Conservation (phyloP, 2,113 vertebrate genomes). For the Alces alces region DNA sequence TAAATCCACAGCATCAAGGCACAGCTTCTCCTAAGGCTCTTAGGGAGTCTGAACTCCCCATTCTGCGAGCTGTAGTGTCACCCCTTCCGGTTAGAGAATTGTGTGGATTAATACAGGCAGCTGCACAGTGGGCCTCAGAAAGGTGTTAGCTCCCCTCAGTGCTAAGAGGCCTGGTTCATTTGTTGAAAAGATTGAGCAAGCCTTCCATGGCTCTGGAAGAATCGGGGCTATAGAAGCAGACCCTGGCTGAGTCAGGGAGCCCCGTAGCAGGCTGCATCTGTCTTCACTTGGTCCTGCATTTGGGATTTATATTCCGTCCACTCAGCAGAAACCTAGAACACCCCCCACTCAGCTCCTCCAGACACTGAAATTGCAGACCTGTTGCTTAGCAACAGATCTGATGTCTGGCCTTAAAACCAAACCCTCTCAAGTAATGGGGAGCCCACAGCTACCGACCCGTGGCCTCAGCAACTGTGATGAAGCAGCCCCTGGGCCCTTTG, state of each 20-base stretch:
- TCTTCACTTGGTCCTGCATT: not conserved
- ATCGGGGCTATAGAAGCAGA: not conserved
- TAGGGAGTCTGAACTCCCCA: not conserved
- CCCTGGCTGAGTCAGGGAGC: not conserved
- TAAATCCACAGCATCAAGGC: not conserved
- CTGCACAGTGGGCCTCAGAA: not conserved
- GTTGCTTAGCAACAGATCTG: not conserved
- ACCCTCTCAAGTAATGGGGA: not conserved
- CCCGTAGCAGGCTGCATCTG: accelerated
- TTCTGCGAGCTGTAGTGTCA: accelerated
- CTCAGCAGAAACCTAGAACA: not conserved
- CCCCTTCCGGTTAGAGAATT: not conserved
- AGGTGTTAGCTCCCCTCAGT: not conserved
- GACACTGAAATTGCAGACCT: not conserved
- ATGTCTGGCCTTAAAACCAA: not conserved
- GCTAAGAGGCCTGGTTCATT: not conserved
- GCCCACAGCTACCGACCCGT: not conserved
- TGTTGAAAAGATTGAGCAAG: not conserved
- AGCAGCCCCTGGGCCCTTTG: not conserved
- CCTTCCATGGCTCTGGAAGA: not conserved
- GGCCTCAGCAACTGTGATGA: not conserved
- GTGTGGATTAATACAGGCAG: not conserved
- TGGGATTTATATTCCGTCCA: not conserved
- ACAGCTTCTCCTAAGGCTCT: not conserved
- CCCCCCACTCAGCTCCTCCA: not conserved